phyloP scores from a whole-genome alignment of 2,797 vertebrate genomes.

The Poecilia wingei region DNA sequence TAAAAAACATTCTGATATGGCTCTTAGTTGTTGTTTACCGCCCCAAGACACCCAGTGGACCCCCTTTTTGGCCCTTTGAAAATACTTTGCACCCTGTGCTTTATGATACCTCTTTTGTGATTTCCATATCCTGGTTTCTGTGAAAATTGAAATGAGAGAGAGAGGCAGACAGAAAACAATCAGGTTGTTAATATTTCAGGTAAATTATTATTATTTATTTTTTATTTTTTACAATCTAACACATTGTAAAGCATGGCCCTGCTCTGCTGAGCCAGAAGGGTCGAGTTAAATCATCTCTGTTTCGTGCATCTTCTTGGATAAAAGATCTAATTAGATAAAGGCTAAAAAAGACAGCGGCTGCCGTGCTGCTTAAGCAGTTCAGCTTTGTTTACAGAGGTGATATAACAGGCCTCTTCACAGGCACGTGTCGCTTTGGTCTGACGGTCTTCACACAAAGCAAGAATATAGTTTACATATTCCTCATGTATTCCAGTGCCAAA shows the following conservation, averaged over 20 bases:
- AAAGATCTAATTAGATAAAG: constrained; percentile 50
- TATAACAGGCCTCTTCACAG: constrained; percentile 32
- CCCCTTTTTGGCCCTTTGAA: background rate
- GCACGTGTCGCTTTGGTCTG: background rate
- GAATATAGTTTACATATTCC: background rate
- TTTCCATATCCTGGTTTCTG: constrained; percentile 75
- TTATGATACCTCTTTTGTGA: constrained; percentile 75
- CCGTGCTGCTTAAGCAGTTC: constrained; percentile 50
- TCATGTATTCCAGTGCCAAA: background rate
- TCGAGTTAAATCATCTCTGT: constrained; percentile 14
- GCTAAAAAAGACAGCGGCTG: constrained; percentile 41
- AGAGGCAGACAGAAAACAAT: background rate
- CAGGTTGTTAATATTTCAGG: constrained; percentile 20
- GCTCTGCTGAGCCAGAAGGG: background rate
- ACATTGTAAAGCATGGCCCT: background rate
- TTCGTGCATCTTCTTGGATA: constrained; percentile 24
- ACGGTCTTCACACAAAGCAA: background rate
- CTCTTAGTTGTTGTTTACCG: background rate
- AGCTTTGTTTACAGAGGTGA: constrained; percentile 53
- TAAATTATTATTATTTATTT: background rate
- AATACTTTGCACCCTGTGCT: background rate
- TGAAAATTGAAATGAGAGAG: constrained; percentile 7
- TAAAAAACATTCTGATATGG: background rate
- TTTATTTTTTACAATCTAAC: background rate
- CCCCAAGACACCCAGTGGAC: background rate